Evolutionary conservation across 2,797 vertebrate species (phyloP).

Genomic region (Nannoperca australis): DNA sequence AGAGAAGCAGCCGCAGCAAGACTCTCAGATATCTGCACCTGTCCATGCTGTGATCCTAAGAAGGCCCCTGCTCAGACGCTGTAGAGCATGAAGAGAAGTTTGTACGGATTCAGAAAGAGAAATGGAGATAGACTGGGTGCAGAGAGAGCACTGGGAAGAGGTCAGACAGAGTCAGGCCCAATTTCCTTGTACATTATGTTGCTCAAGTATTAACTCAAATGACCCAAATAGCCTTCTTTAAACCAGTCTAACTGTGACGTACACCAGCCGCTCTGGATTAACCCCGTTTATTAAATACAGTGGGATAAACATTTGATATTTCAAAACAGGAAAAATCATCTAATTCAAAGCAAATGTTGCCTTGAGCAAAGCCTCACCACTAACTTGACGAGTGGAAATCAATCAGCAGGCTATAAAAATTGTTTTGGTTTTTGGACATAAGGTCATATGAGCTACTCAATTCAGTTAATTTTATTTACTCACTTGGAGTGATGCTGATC

Average conservation of each 20-base stretch:
- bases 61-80: conserved; percentile 31
- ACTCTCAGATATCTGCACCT: conserved; percentile 79
- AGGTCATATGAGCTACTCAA: background rate
- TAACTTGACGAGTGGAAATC: background rate
- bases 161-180: conserved; percentile 36
- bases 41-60: conserved; percentile 49
- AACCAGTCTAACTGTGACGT: background rate
- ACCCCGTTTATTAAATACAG: background rate
- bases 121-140: conserved; percentile 9
- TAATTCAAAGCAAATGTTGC: background rate
- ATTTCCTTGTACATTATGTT: conserved; percentile 45
- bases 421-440: background rate
- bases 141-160: conserved; percentile 10
- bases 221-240: background rate
- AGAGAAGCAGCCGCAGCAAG: conserved; percentile 23
- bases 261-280: background rate
- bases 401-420: background rate
- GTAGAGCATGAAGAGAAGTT: conserved; percentile 9
- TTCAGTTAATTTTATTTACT: background rate
- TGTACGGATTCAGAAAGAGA: conserved; percentile 17
- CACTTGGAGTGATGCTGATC: background rate
- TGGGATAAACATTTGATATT: background rate
- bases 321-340: background rate
- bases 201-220: conserved; percentile 24
- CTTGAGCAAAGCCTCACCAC: background rate